Base-by-base conservation (phyloP, 1,140 invertebrate genomes). In the Aphis gossypii region DNA sequence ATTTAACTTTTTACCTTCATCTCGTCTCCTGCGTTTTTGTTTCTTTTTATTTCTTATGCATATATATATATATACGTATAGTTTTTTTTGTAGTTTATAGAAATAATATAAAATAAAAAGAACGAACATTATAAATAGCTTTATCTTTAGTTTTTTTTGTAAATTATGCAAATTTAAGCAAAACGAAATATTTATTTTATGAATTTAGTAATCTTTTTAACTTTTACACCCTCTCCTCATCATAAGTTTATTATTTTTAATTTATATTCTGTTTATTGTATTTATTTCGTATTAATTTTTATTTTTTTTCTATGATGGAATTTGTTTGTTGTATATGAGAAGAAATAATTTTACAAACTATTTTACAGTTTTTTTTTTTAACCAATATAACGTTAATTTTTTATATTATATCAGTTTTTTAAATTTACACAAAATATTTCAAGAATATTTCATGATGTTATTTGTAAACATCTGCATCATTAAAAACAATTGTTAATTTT, bases 1-100 rank as follows among this genome's bases (percentile, higher is more conserved):
- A 76, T 76, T 91, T 91, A 91, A 91, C 87, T 91, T 91, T 91
- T 76, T 89, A 89, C 48, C n/a, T 54, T 56, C 48, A 56, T 56
- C n/a, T 56, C 87, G 21, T 38, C 87, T 11, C 21, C 7, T 21
- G 87, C 8, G 30, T 30, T 88, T n/a, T n/a, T 18, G 60, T 88
- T 18, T 88, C 48, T 86, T n/a, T 35, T 88, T 88, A 88, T 88
- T 88, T 48, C 30, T 46, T 46, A 46, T 88, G 14, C 5, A n/a
- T 30, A 14, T 14, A 23, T 30, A 14, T 14, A 23, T 41, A 11
- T 84, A 23, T 76, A n/a, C 2, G 1, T 76, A 4, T 35, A 35
- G 11, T 38, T 44, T 88, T 35, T 88, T 89, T 25, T 23, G 8
- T 38, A 87, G 87, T 54, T 89, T 38, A 51, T 89, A 54, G 30